Percentiles rank a stretch among this genome's conserved stretches.
These are phyloP conservation scores for Pseudolaguvia tuberculata DNA, from an alignment of 2,113 vertebrate species.

Conservation along the genomic window DNA sequence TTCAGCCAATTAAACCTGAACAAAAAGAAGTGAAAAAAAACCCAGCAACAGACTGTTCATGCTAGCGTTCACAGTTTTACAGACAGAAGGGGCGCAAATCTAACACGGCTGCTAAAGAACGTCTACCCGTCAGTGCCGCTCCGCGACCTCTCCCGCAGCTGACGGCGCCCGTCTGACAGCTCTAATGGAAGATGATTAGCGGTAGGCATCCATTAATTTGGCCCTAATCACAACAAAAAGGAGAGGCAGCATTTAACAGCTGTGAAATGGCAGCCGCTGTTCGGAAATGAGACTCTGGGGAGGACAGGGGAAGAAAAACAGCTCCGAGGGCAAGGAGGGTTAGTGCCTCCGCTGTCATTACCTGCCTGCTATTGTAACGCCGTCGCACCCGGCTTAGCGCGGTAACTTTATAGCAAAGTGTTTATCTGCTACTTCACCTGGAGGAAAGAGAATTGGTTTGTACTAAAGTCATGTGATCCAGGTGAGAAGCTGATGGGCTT, in stretches of 20 bases:
- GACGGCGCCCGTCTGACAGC: conserved; percentile 62
- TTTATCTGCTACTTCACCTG: conserved; percentile 56
- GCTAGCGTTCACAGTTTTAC: conserved; percentile 59
- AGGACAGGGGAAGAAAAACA: conserved; percentile 48
- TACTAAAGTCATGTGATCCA: conserved; percentile 64
- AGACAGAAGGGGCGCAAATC: conserved; percentile 54
- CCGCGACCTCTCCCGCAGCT: conserved; percentile 49
- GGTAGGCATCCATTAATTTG: conserved; percentile 76
- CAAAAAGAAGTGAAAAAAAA: conserved; percentile 54
- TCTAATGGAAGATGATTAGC: conserved; percentile 78
- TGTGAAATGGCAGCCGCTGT: conserved; percentile 71
- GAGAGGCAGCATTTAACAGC: conserved; percentile 72
- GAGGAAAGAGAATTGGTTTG: conserved; percentile 65
- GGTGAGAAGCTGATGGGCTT: conserved; percentile 73
- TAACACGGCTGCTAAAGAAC: conserved; percentile 58
- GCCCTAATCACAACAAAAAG: conserved; percentile 72
- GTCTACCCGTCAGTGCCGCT: conserved; percentile 54
- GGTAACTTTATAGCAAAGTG: conserved; percentile 70
- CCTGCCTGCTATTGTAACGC: conserved; percentile 63
- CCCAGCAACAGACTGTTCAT: conserved; percentile 52
- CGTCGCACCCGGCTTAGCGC: conserved; percentile 65
- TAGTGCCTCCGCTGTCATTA: conserved; percentile 65
- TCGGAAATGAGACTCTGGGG: conserved; percentile 68
- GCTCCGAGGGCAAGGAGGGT: conserved; percentile 64
- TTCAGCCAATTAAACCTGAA: conserved; percentile 69